These are phyloP conservation scores for Micoletzkya japonica DNA, from an alignment of 2,888 invertebrate genomes.

Conservation along the genomic window DNA sequence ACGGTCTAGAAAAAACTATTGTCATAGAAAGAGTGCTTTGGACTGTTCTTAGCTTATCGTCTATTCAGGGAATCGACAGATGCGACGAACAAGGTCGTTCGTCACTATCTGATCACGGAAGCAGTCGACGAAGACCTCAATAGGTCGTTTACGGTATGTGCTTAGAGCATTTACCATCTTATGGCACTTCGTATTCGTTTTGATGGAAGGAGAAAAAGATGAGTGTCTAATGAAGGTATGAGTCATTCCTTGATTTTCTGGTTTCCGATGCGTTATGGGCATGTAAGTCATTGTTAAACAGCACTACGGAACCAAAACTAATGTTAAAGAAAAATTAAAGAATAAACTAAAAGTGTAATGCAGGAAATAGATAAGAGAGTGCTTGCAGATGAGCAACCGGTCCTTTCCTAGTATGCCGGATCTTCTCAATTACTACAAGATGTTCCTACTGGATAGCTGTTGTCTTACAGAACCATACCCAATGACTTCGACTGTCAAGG, in stretches of 20 bases:
- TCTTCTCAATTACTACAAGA: slow-evolving; percentile 87
- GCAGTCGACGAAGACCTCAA: slow-evolving; percentile 44
- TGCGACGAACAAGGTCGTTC: slow-evolving; percentile 32
- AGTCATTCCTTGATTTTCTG: not conserved
- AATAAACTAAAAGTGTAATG: no score
- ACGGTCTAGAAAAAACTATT: no score
- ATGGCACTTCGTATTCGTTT: not conserved
- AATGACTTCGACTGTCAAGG: slow-evolving; percentile 41
- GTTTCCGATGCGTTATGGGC: no score
- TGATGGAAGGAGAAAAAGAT: not conserved
- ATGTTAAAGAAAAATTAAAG: no score
- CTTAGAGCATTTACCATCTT: not conserved
- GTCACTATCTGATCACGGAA: slow-evolving; percentile 54
- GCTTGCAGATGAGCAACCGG: slow-evolving; percentile 81
- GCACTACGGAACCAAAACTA: no score
- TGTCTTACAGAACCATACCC: slow-evolving; percentile 80
- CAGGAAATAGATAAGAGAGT: no score
- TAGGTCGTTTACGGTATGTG: slow-evolving; percentile 33
- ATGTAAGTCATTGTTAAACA: no score
- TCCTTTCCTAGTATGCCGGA: slow-evolving; percentile 87
- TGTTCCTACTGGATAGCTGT: slow-evolving; percentile 94
- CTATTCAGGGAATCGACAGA: slow-evolving; percentile 36
- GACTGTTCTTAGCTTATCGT: no score
- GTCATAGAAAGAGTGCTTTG: no score
- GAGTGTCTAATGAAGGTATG: not conserved